These are phyloP conservation scores for Drosophila fungiperda DNA, from an alignment of 2,888 invertebrate genomes.

Conservation along the genomic window DNA sequence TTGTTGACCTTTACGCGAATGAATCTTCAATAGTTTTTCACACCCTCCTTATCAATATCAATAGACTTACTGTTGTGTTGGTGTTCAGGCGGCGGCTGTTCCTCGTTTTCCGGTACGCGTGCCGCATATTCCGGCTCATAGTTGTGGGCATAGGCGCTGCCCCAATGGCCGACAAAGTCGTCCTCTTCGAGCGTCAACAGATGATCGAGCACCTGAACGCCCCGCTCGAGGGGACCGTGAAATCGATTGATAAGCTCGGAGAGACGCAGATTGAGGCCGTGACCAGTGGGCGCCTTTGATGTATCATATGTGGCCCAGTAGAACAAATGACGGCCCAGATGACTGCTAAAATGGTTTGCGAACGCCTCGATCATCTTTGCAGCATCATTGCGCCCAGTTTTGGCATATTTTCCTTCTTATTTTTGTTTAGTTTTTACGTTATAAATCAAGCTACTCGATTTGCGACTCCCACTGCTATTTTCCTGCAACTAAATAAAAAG, in stretches of 20 bases:
- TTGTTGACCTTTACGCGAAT: slow-evolving; percentile 58
- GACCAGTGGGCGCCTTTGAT: slow-evolving; percentile 42
- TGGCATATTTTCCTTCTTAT: slow-evolving; percentile 48
- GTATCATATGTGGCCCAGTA: slow-evolving; percentile 88
- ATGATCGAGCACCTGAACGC: slow-evolving; percentile 88
- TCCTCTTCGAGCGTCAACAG: slow-evolving; percentile 87
- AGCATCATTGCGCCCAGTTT: slow-evolving; percentile 40
- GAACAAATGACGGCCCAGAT: slow-evolving; percentile 87
- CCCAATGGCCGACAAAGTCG: slow-evolving; percentile 84
- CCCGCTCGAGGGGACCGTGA: slow-evolving; percentile 85
- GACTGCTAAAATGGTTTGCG: slow-evolving; percentile 84
- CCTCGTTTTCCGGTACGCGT: slow-evolving; percentile 65
- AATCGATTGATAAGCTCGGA: slow-evolving; percentile 86
- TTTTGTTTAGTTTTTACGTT: not conserved
- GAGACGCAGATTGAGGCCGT: slow-evolving; percentile 87
- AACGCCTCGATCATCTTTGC: slow-evolving; percentile 85
- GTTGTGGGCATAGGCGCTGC: slow-evolving; percentile 83
- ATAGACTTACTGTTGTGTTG: slow-evolving; percentile 41
- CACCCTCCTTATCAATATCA: slow-evolving; percentile 26
- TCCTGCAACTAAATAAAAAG: slow-evolving; percentile 30
- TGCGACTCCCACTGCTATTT: slow-evolving; percentile 20
- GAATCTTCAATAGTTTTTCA: slow-evolving; percentile 47
- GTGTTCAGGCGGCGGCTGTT: slow-evolving; percentile 60
- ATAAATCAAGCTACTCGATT: slow-evolving; percentile 25
- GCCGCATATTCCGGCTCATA: slow-evolving; percentile 80